Evolutionary conservation across 2,113 vertebrate species (phyloP).

Genomic region (Myotis brandtii): DNA sequence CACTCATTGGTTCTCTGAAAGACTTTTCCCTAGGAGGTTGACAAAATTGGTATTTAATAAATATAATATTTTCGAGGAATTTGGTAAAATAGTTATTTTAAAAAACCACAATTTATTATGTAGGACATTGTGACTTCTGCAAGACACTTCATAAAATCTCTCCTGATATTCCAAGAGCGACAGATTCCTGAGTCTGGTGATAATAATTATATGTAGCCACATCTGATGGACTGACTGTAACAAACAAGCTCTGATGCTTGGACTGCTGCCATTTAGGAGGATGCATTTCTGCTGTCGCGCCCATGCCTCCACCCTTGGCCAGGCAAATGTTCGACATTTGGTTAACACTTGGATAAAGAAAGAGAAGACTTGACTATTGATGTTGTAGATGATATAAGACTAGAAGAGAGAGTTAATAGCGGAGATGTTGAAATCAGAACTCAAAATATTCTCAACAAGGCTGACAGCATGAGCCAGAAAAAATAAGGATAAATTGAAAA

Average conservation of each 20-base stretch:
- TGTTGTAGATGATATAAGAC: background rate
- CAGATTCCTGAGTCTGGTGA: background rate
- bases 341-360: conserved; percentile 15
- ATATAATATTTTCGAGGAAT: background rate
- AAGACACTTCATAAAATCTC: conserved; percentile 19
- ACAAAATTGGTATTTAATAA: background rate
- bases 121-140: background rate
- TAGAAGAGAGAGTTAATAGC: background rate
- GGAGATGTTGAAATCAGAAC: conserved; percentile 25
- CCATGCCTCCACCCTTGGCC: background rate
- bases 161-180: conserved; percentile 12
- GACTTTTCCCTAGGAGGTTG: background rate
- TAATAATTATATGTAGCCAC: background rate
- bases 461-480: conserved; percentile 59
- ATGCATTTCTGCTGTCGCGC: background rate
- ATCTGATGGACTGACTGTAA: background rate
- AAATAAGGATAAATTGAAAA: conserved; percentile 63
- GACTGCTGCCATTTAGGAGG: background rate
- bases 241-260: background rate
- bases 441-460: conserved; percentile 59
- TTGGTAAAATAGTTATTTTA: background rate
- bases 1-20: background rate
- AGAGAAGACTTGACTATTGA: background rate
- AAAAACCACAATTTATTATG: background rate
- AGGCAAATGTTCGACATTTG: conserved; percentile 32